Evolutionary conservation across 2,113 vertebrate genomes (phyloP).

Genomic region (Neotoma lepida): DNA sequence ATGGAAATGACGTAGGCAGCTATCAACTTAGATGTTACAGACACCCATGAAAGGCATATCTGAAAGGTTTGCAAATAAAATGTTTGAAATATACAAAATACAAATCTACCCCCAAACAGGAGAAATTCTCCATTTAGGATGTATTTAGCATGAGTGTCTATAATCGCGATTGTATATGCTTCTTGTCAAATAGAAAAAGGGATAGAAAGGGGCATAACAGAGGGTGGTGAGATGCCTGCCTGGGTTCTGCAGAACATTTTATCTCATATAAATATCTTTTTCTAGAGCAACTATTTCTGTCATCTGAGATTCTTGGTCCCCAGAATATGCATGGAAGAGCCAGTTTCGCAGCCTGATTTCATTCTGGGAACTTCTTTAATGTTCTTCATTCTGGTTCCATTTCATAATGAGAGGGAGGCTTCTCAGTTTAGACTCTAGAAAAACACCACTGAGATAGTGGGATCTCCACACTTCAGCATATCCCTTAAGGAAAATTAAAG

Average conservation of each 20-base stretch:
- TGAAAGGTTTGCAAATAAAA: neutral
- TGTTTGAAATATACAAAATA: neutral
- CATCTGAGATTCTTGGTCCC: neutral
- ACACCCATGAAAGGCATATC: neutral
- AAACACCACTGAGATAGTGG: neutral
- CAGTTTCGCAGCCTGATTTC: neutral
- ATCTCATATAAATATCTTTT: neutral
- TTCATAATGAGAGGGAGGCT: neutral
- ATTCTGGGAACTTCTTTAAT: neutral
- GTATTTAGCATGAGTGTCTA: neutral
- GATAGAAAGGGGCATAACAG: neutral
- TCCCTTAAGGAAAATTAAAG: neutral
- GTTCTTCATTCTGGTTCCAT: neutral
- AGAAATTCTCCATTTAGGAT: neutral
- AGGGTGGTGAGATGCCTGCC: neutral
- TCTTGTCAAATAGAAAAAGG: neutral
- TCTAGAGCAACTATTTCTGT: neutral
- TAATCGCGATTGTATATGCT: neutral
- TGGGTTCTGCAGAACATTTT: slow-evolving; percentile 14
- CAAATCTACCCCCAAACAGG: accelerated
- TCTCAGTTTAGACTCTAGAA: neutral
- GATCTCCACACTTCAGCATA: neutral
- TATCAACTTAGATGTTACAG: neutral
- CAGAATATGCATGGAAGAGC: neutral
- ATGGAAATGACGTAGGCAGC: slow-evolving; percentile 16